Evolutionary conservation across 2,113 vertebrate genomes (phyloP), one percentile per base, ranked within the genome.

Genomic region (Sturnus vulgaris): DNA sequence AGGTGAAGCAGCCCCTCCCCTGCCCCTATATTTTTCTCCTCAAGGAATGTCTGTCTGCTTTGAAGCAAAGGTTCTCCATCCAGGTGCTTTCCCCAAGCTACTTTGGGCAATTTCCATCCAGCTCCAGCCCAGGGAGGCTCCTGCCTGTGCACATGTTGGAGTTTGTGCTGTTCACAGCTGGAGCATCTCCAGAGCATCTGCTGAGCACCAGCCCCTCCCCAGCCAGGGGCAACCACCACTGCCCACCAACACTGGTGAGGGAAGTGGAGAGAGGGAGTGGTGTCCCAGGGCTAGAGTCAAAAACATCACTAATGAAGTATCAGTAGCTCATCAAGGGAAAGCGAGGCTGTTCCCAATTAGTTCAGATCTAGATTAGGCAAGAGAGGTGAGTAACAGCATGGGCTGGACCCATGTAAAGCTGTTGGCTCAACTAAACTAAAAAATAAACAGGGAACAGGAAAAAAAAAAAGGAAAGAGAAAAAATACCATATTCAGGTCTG

Each of bases 271-370:
- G 59, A 56, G 25, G 79, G 87, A 87, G 79, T 33, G 82, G 49
- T 80, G 57, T 79, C 73, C 73, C 35, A 12, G 27, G 30, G 50
- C 80, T 3, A 3, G 33, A 68, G 63, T 12, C 72, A 47, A 78
- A 88, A 94, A 66, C 88, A 78, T 71, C 52, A 22, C 59, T 78
- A 92, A 52, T 6, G 4, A 78, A 77, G 63, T 82, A 92, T 88
- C 95, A 77, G 96, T 97, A 97, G 95, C 95, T 88, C 92, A 78
- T 81, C 65, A 73, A 53, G 37, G 50, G 47, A 96, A 95, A 95
- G 40, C 52, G 18, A 92, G 52, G 60, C 92, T 96, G 73, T 83
- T 95, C 94, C 70, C 22, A 88, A 90, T 93, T 92, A 96, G 65
- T 60, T 81, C 72, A 75, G 86, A 81, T 94, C 80, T 78, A 95